Percentiles rank a stretch among this genome's conserved stretches.
phyloP scores from a whole-genome alignment of 2,113 vertebrate genomes.

The Calidris pygmaea region DNA sequence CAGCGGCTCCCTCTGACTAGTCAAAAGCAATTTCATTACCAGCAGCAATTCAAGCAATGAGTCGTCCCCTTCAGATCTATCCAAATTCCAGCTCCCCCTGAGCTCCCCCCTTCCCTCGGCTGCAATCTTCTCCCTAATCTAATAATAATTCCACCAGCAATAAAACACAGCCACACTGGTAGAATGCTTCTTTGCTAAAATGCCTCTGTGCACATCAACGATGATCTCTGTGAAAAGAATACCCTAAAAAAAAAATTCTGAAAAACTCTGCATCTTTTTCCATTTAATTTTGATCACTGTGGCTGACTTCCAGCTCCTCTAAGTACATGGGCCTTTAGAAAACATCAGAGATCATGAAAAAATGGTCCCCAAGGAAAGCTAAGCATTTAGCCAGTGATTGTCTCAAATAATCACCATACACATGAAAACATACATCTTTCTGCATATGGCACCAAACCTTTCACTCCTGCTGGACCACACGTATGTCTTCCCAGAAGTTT shows the following conservation, averaged over 20 bases:
- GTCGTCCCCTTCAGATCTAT: background rate
- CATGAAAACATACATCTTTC: background rate
- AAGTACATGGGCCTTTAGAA: background rate
- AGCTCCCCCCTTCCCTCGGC: background rate
- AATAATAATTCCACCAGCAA: conserved; percentile 11
- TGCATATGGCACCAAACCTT: conserved; percentile 1
- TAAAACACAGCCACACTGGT: background rate
- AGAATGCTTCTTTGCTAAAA: background rate
- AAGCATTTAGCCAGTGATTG: conserved; percentile 26
- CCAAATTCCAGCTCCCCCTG: background rate
- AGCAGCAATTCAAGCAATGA: background rate
- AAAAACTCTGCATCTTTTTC: background rate
- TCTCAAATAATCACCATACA: conserved; percentile 20
- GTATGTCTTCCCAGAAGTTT: background rate
- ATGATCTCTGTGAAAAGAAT: background rate
- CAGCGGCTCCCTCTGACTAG: background rate
- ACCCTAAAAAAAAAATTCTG: background rate
- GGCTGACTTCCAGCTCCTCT: conserved; percentile 25
- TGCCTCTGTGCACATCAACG: background rate
- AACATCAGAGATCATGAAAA: conserved; percentile 20
- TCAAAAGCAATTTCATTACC: conserved; percentile 17
- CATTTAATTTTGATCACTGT: background rate
- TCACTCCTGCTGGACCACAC: conserved; percentile 49
- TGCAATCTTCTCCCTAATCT: background rate
- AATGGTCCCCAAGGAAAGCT: conserved; percentile 8